These are phyloP conservation scores for Ornithoptera alexandrae DNA, from an alignment of 2,888 invertebrate genomes.

Conservation along the genomic window DNA sequence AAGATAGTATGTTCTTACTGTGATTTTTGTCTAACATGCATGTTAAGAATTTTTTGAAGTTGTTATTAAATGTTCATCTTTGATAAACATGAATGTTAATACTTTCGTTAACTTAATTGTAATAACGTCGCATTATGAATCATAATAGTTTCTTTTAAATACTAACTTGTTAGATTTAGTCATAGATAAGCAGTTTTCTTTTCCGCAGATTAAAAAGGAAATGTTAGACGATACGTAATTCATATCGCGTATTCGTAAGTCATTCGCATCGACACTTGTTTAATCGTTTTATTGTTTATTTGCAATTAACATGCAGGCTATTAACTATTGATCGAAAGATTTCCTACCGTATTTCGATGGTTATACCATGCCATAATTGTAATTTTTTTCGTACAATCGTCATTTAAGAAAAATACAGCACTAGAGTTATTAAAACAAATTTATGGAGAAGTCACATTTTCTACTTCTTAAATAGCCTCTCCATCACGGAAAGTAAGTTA, in stretches of 20 bases:
- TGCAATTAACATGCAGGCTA: conserved; percentile 17
- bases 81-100: too few relatives aligned
- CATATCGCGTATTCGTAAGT: conserved; percentile 5
- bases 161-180: background rate
- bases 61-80: too few relatives aligned
- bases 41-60: too few relatives aligned
- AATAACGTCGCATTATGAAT: too few relatives aligned
- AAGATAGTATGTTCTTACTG: too few relatives aligned
- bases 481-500: too few relatives aligned
- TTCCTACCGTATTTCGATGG: conserved; percentile 8
- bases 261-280: conserved; percentile 17
- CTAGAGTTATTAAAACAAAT: too few relatives aligned
- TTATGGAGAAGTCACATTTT: too few relatives aligned
- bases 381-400: background rate
- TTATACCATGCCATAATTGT: background rate
- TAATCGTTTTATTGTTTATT: conserved; percentile 27
- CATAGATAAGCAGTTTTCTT: background rate
- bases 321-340: conserved; percentile 1
- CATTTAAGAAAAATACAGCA: background rate
- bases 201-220: conserved; percentile 1
- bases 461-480: too few relatives aligned
- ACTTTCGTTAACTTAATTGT: too few relatives aligned
- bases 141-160: too few relatives aligned
- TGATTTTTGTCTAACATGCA: too few relatives aligned
- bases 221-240: conserved; percentile 2